Evolutionary conservation across 2,888 invertebrate species (phyloP), one percentile per base, ranked within the genome.

Genomic region (Automeris io): DNA sequence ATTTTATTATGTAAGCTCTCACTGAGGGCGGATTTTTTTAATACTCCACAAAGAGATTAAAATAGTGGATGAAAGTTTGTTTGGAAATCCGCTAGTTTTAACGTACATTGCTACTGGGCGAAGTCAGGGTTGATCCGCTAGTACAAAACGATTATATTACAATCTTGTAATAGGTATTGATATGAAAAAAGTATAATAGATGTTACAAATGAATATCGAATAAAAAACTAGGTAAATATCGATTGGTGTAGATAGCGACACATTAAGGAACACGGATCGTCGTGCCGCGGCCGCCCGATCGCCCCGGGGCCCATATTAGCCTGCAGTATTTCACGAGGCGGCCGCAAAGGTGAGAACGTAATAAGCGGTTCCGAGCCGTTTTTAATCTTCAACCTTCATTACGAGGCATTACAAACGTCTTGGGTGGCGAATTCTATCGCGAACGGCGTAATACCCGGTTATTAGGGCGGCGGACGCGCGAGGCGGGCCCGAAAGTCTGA

Each of bases 381-480:
- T 85, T 86, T 86, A 86, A 85, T 86, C 83, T 83, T 85, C 82
- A 72, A 65, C 81, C 82, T 81, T 86, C 82, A 83, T 86, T 85
- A 86, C 81, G 74, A 72, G 79, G 73, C 81, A 86, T 86, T 85
- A 83, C 81, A 77, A 75, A 74, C 85, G 78, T 82, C 85, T 82
- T 86, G 85, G 85, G 85, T 86, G 85, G 85, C 81, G 83, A 83
- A 83, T 85, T 82, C 83, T 83, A 85, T 82, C 79, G 85, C 82
- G 81, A 73, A 76, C 81, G 77, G 75, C 79, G 78, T 85, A 83
- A 83, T 86, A 64, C 74, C 57, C 67, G 65, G 81, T 70, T 80
- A 83, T 85, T 85, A 86, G 72, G 77, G 74, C 68, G 62, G 56
- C 57, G 63, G 77, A 73, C 61, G 56, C 57, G 57, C 60, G 61